Evolutionary conservation across 2,113 vertebrate species (phyloP).

Genomic region (Xiphorhynchus elegans): DNA sequence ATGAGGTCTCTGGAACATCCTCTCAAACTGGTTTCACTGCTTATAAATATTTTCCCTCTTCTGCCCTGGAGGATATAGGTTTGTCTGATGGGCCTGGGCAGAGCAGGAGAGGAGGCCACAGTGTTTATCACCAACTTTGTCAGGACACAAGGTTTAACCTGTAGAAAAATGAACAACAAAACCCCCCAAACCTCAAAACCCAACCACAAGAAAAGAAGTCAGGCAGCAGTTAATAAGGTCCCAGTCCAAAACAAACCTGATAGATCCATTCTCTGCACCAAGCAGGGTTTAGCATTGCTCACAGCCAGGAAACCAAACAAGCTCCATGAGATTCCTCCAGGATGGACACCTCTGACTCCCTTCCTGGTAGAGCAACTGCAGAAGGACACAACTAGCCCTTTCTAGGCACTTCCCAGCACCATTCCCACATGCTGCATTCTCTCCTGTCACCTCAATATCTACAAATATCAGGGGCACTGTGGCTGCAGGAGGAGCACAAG

Average conservation of each 20-base stretch:
- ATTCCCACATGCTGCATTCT: fast-evolving
- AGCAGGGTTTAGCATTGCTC: background rate
- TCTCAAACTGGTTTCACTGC: conserved; percentile 48
- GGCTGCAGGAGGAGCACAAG: background rate
- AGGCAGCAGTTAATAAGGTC: background rate
- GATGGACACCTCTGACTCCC: background rate
- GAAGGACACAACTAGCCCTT: background rate
- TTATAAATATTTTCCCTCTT: conserved; percentile 49
- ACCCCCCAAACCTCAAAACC: background rate
- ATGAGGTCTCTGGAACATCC: conserved; percentile 24
- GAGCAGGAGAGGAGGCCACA: background rate
- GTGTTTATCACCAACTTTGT: background rate
- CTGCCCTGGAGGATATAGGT: background rate
- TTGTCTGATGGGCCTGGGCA: background rate
- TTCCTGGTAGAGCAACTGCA: background rate
- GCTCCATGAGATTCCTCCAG: background rate
- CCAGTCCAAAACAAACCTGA: background rate
- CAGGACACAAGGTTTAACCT: background rate
- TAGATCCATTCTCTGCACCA: background rate
- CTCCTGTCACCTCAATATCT: background rate
- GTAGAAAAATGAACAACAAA: background rate
- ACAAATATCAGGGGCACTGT: background rate
- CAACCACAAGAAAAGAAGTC: background rate
- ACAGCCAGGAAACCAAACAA: background rate
- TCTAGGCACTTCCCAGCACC: background rate